Percentiles rank a stretch among this genome's conserved stretches.
Conservation (phyloP, 2,888 invertebrate species). For the Spisula subtruncata region DNA sequence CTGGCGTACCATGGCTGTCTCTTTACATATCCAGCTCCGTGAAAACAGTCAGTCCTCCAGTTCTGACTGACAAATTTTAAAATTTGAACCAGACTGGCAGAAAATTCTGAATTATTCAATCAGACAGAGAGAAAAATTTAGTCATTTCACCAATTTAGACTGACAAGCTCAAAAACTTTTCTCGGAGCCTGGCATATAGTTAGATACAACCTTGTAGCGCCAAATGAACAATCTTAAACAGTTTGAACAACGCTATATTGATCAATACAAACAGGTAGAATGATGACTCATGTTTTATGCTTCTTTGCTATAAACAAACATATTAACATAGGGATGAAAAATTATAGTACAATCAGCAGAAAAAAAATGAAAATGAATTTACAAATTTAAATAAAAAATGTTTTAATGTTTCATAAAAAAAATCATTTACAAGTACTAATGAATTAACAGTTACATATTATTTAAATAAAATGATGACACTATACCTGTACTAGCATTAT, state of each 20-base stretch:
- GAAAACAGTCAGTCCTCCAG: too few species aligned
- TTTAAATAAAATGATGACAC: slow-evolving; percentile 11
- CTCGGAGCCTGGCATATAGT: too few species aligned
- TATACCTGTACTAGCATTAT: background rate
- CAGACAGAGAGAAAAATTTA: too few species aligned
- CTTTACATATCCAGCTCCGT: too few species aligned
- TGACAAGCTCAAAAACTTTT: too few species aligned
- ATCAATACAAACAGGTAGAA: background rate
- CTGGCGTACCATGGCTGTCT: too few species aligned
- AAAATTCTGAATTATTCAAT: too few species aligned
- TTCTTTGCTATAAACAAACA: background rate
- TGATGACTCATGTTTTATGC: background rate
- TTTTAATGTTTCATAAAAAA: background rate
- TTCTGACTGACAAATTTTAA: too few species aligned
- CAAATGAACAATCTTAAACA: too few species aligned
- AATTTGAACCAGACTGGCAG: too few species aligned
- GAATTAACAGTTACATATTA: slow-evolving; percentile 1
- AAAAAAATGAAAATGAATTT: slow-evolving; percentile 5
- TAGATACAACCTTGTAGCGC: too few species aligned
- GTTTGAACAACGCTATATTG: background rate
- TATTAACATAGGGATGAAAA: background rate
- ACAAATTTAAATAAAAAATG: slow-evolving; percentile 9
- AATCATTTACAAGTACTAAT: background rate
- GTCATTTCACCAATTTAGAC: too few species aligned
- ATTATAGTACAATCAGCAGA: background rate